A percentile compares a stretch with the other conserved stretches of the same genome.
phyloP scores from a whole-genome alignment of 2,888 invertebrate genomes.

The Latheticus oryzae region DNA sequence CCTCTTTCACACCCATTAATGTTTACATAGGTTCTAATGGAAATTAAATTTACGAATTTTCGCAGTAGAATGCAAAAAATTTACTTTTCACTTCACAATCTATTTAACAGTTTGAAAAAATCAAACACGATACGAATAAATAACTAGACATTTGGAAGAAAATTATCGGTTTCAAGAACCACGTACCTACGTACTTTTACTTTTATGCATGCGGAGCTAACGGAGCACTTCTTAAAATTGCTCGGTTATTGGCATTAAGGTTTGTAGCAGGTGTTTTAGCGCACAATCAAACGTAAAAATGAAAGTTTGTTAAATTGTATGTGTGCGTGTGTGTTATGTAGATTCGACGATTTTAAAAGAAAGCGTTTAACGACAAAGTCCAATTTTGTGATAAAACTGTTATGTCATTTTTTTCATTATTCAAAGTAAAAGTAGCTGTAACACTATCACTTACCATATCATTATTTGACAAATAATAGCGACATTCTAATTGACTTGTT shows the following conservation, averaged over 20 bases:
- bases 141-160: no score
- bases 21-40: slow-evolving; percentile 11
- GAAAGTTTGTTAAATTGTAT: no score
- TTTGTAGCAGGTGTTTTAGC: slow-evolving; percentile 11
- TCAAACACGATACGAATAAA: no score
- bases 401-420: no score
- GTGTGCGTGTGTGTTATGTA: background rate
- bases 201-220: slow-evolving; percentile 2
- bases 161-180: slow-evolving; percentile 4
- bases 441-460: no score
- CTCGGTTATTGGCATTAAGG: slow-evolving; percentile 7
- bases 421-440: no score
- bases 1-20: slow-evolving; percentile 7
- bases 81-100: background rate
- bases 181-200: slow-evolving; percentile 17
- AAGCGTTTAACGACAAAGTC: slow-evolving; percentile 14
- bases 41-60: slow-evolving; percentile 9
- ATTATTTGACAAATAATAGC: no score
- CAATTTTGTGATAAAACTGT: background rate
- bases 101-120: no score
- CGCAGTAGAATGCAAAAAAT: no score
- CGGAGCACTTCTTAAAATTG: background rate
- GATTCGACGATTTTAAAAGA: slow-evolving; percentile 7
- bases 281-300: slow-evolving; percentile 9
- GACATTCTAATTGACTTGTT: no score